phyloP scores from a whole-genome alignment of 2,888 invertebrate species.

The Mimas tiliae region DNA sequence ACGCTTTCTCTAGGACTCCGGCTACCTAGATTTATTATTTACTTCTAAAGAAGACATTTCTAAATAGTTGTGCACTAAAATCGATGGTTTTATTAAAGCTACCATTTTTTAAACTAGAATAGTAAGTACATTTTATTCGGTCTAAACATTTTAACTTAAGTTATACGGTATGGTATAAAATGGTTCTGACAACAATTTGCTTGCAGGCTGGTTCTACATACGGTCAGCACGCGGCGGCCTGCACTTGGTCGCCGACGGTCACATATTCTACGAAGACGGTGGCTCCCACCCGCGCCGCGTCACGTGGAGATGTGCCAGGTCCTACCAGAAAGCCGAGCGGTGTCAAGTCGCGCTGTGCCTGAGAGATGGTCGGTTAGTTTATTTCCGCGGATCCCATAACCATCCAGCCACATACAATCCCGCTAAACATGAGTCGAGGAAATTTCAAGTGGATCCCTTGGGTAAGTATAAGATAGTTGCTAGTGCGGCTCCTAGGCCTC shows the following conservation, averaged over 20 bases:
- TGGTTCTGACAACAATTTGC: slow-evolving; percentile 45
- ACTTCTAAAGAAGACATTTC: slow-evolving; percentile 33
- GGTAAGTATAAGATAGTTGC: slow-evolving; percentile 81
- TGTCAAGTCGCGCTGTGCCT: slow-evolving; percentile 80
- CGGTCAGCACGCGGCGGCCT: slow-evolving; percentile 79
- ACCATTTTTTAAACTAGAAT: background rate
- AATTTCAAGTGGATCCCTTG: slow-evolving; percentile 77
- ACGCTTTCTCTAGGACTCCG: slow-evolving; percentile 45
- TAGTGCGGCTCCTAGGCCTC: slow-evolving; percentile 52
- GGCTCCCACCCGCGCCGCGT: slow-evolving; percentile 78
- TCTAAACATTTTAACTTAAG: background rate
- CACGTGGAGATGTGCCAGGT: slow-evolving; percentile 79
- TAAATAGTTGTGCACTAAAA: background rate
- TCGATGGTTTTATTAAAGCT: background rate
- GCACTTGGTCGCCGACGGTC: slow-evolving; percentile 77
- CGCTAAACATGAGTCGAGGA: slow-evolving; percentile 75
- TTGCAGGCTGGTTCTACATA: slow-evolving; percentile 82
- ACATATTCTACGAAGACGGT: slow-evolving; percentile 82
- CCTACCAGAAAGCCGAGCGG: slow-evolving; percentile 79
- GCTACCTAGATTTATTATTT: slow-evolving; percentile 63
- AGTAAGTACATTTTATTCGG: slow-evolving; percentile 19
- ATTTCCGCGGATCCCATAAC: slow-evolving; percentile 77
- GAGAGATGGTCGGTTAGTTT: slow-evolving; percentile 77
- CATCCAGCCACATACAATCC: slow-evolving; percentile 78
- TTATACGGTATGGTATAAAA: slow-evolving; percentile 5